Evolutionary conservation across 2,113 vertebrate species (phyloP).

Genomic region (Sturnira hondurensis): DNA sequence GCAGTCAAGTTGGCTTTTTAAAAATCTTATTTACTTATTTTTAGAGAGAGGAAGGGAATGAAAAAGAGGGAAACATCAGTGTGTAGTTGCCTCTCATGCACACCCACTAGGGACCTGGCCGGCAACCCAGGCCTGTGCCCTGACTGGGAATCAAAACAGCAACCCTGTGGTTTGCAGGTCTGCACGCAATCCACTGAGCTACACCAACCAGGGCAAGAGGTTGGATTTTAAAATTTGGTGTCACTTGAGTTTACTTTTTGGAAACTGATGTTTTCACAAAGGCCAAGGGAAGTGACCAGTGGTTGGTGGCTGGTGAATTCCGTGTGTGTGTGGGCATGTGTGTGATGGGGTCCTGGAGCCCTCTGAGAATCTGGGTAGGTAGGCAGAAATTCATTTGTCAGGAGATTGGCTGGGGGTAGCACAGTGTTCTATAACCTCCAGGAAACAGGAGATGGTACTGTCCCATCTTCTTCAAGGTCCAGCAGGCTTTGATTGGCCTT

Average conservation of each 20-base stretch:
- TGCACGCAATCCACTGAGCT: too few relatives aligned
- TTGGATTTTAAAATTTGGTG: not conserved
- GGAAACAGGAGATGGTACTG: not conserved
- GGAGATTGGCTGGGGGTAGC: not conserved
- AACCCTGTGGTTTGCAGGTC: too few relatives aligned
- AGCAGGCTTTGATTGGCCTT: not conserved
- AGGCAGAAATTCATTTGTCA: not conserved
- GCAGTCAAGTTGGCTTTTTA: not conserved
- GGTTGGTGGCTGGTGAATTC: not conserved
- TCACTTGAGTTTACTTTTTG: not conserved
- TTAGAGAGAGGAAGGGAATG: too few relatives aligned
- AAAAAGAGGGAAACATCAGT: too few relatives aligned
- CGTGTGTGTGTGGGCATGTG: not conserved
- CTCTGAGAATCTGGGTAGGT: not conserved
- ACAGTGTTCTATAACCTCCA: not conserved
- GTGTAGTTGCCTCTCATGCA: too few relatives aligned
- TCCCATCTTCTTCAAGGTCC: not conserved
- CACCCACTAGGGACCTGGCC: too few relatives aligned
- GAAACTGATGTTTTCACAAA: not conserved
- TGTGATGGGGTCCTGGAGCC: not conserved
- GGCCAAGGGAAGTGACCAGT: not conserved
- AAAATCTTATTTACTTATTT: too few relatives aligned
- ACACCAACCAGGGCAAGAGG: not conserved
- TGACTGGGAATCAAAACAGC: too few relatives aligned
- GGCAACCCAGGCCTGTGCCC: too few relatives aligned